Base-by-base conservation (phyloP, 2,113 vertebrate species). In the Talpa occidentalis region DNA sequence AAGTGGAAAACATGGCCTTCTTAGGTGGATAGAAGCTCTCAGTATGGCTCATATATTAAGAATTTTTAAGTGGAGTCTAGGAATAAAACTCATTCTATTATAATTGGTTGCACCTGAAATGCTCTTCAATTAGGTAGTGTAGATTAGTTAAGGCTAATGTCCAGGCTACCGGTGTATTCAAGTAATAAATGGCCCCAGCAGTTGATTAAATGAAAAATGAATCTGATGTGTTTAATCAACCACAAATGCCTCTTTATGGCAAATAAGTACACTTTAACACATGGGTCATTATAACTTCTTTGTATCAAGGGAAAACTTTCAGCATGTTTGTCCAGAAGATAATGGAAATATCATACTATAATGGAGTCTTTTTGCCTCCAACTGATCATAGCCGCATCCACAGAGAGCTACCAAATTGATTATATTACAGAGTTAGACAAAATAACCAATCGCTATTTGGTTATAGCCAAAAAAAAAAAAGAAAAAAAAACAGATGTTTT, bases 81-180 rank as follows among this genome's bases (percentile, higher is more conserved):
- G 67, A 88, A 72, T 76, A 88, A 94, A 94, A 76, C 42, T 60
- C 49, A 80, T 76, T 93, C 87, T 91, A 42, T 56, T 89, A 70
- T 69, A 95, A 88, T 94, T 93, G 67, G 66, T 85, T 94, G 83
- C 56, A 91, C 90, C 89, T 93, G 66, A 91, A 95, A 91, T 91
- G 37, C 4, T 85, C 90, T 94, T 90, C 86, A 64, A 80, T 90
- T 87, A 85, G 78, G 37, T 93, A 21, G 56, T 64, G 10, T 44
- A 89, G 52, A 86, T 94, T 83, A 92, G 77, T 93, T 40, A 94
- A 94, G 76, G 30, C 60, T 93, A 42, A 73, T 49, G 54, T 74
- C 70, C 62, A 62, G 59, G 30, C 64, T 90, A 76, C 15, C 60
- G 59, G 21, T 72, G 16, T 74, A 77, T 42, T 74, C 59, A 92